These are phyloP conservation scores for Malacosoma neustria DNA, from an alignment of 2,888 invertebrate genomes.

Conservation along the genomic window DNA sequence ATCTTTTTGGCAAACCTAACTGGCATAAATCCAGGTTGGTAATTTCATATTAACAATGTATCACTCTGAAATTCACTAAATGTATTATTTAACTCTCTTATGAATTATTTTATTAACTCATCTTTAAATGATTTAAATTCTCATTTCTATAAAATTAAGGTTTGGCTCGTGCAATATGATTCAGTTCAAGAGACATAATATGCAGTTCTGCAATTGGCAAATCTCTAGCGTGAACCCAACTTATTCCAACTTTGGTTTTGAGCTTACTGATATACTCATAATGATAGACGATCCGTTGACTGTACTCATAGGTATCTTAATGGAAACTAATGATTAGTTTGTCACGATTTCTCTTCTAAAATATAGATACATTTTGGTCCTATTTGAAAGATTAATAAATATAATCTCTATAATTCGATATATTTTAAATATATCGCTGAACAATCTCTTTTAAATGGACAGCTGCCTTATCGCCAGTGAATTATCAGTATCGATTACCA, in stretches of 20 bases:
- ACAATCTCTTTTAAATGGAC: conserved; percentile 21
- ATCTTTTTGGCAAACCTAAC: background rate
- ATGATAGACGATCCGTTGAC: conserved; percentile 35
- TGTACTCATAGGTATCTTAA: conserved; percentile 21
- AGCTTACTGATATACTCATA: conserved; percentile 24
- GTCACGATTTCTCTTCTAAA: conserved; percentile 13
- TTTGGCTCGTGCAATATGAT: background rate
- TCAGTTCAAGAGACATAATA: background rate
- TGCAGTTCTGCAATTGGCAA: conserved; percentile 40
- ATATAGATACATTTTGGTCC: conserved; percentile 3
- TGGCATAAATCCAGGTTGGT: background rate
- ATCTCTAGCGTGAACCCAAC: conserved; percentile 51
- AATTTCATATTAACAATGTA: too few relatives aligned
- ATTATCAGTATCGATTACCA: conserved; percentile 53
- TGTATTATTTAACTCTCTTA: too few relatives aligned
- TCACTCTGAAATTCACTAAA: too few relatives aligned
- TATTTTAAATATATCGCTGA: conserved; percentile 14
- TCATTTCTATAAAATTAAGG: too few relatives aligned
- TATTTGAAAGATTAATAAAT: background rate
- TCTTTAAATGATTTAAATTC: too few relatives aligned
- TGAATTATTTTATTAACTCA: too few relatives aligned
- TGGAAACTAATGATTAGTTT: conserved; percentile 23
- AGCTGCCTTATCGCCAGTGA: conserved; percentile 34
- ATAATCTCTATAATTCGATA: conserved; percentile 1
- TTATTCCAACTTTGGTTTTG: conserved; percentile 37